Conservation (phyloP, 2,797 vertebrate species). For the Acanthurus tractus region DNA sequence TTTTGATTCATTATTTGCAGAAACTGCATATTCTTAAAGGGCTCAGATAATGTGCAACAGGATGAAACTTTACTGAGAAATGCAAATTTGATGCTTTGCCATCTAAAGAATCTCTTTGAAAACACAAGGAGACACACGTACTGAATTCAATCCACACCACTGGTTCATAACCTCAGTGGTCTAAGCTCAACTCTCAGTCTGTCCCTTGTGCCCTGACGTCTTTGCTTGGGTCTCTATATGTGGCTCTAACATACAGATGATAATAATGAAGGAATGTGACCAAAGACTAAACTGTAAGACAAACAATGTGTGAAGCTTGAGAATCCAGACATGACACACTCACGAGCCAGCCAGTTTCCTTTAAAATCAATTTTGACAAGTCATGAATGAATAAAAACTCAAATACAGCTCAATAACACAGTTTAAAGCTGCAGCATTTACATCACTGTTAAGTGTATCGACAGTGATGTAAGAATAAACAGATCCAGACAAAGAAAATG, state of each 20-base stretch:
- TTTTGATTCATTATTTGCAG: too few species aligned
- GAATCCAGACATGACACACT: conserved; percentile 37
- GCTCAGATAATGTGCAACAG: too few species aligned
- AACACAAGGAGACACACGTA: conserved; percentile 1
- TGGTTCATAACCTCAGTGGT: conserved; percentile 37
- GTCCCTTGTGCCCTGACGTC: conserved; percentile 24
- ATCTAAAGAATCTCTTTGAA: conserved; percentile 27
- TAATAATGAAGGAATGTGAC: conserved; percentile 14
- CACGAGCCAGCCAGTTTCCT: conserved; percentile 32
- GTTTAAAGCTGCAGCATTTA: conserved; percentile 10
- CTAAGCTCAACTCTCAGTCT: conserved; percentile 45
- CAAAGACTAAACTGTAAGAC: conserved; percentile 24
- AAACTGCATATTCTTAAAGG: too few species aligned
- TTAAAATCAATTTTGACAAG: conserved; percentile 37
- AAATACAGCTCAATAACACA: background rate
- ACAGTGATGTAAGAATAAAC: conserved; percentile 37
- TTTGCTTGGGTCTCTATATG: conserved; percentile 12
- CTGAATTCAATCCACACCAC: background rate
- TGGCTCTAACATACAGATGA: conserved; percentile 16
- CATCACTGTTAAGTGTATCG: conserved; percentile 9
- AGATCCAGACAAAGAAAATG: conserved; percentile 31
- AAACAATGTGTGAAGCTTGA: background rate
- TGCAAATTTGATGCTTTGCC: conserved; percentile 23
- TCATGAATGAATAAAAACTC: conserved; percentile 25
- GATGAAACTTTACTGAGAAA: background rate